These are phyloP conservation scores for Mamestra configurata DNA, from an alignment of 1,140 invertebrate species.

Conservation along the genomic window DNA sequence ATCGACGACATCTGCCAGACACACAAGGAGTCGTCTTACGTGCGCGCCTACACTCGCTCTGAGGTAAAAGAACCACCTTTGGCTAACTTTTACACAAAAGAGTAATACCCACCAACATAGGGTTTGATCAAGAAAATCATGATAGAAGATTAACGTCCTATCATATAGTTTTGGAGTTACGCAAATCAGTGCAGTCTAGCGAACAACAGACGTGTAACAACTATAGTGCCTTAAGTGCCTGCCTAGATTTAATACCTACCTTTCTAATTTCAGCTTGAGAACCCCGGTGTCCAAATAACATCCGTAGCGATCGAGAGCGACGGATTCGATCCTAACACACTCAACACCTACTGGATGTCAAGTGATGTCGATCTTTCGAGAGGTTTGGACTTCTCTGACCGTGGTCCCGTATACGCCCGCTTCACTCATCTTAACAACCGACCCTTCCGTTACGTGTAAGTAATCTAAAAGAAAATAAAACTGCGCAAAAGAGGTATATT, in stretches of 20 bases:
- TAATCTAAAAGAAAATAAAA: not conserved
- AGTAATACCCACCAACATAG: too few species aligned
- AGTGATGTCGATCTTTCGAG: conserved; percentile 89
- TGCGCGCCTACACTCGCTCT: conserved; percentile 89
- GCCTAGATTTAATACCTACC: not conserved
- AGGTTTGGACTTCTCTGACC: conserved; percentile 89
- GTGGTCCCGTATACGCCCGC: conserved; percentile 87
- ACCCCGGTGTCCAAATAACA: conserved; percentile 78
- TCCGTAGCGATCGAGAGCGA: conserved; percentile 71
- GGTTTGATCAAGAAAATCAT: too few species aligned
- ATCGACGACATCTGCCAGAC: conserved; percentile 91
- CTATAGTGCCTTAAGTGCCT: too few species aligned
- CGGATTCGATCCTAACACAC: conserved; percentile 72
- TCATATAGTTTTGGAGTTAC: too few species aligned
- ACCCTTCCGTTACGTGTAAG: conserved; percentile 89
- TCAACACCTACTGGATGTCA: conserved; percentile 90
- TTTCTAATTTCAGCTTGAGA: conserved; percentile 69
- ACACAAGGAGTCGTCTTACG: conserved; percentile 88
- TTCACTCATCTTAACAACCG: conserved; percentile 91
- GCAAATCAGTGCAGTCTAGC: too few species aligned
- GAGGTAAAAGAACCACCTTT: conserved; percentile 58
- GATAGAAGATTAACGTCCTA: too few species aligned
- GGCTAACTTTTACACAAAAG: too few species aligned
- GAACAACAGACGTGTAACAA: not conserved
- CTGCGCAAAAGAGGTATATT: not conserved